Evolutionary conservation across 2,797 vertebrate genomes (phyloP), one percentile per base, ranked within the genome.

Genomic region (Anomalospiza imberbis): DNA sequence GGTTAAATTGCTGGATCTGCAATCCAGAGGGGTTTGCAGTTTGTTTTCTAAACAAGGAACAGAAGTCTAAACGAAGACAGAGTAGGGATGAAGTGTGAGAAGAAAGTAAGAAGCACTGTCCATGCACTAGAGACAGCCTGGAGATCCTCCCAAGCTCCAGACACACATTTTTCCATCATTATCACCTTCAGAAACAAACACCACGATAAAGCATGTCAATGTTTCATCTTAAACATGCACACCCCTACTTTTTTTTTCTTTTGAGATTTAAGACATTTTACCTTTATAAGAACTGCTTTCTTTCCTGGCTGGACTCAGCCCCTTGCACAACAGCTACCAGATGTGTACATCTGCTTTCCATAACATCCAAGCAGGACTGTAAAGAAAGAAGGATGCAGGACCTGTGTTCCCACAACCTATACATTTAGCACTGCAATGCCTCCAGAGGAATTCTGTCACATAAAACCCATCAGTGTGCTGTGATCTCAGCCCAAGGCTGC

Each of bases 391-490:
- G 0, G 76, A 90, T 62, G 40, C 76, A 91, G 76, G 55, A 81
- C 82, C 47, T 0, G 0, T 34, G 51, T 55, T 81, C 73, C 8
- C 13, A 32, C 63, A 86, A 90, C 90, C 73, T 72, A 11, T 4
- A 32, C 85, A 31, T 79, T 84, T 8, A 93, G 71, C 55, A 53
- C 48, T 67, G 53, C 71, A 50, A 24, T 17, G 55, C 71, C 90
- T 86, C 94, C 17, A 13, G 83, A 93, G 91, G 55, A 68, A 38
- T 84, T 73, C 36, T 90, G 91, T 67, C 91, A 82, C 88, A 90
- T 13, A 42, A 85, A 86, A 93, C 72, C 73, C 85, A 88, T 82
- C 88, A 45, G 42, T 7, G 13, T 2, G 17, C 51, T 51, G 20
- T 55, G 58, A 75, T 76, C 55, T 78, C 88, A 95, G 89, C 73